Percentiles rank a stretch among this genome's conserved stretches.
These are phyloP conservation scores for Anneissia japonica DNA, from an alignment of 35 echinoderm and acorn worm genomes.

Conservation along the genomic window DNA sequence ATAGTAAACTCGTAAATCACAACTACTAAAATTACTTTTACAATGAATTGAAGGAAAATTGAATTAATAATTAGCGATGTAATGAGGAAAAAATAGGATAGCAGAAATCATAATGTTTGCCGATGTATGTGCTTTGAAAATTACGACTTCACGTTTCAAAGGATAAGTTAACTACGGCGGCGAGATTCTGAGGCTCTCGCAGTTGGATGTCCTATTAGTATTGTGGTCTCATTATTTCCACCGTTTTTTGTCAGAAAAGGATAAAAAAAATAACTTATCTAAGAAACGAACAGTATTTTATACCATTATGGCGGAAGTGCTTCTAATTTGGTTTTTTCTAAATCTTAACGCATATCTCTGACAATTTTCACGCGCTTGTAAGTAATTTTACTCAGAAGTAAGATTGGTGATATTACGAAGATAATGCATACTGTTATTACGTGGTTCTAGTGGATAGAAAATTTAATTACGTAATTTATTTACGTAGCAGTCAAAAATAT, in stretches of 20 bases:
- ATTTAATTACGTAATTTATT: no score
- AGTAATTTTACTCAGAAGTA: no score
- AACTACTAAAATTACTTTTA: background rate
- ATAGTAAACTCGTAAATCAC: background rate
- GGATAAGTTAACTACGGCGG: background rate
- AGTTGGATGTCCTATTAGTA: background rate
- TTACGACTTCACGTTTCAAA: background rate
- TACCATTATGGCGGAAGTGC: no score
- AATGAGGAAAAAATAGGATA: background rate
- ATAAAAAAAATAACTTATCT: background rate
- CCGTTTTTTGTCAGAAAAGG: background rate
- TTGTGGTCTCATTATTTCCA: background rate
- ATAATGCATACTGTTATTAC: no score
- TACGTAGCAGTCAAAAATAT: no score
- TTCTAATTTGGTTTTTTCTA: no score
- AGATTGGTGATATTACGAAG: no score
- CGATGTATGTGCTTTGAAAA: background rate
- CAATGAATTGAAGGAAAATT: background rate
- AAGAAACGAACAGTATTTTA: no score
- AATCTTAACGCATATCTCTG: background rate
- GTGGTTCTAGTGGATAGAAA: no score
- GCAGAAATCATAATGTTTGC: background rate
- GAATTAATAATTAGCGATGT: background rate
- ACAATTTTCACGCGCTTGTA: background rate
- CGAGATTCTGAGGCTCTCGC: background rate